phyloP scores from a whole-genome alignment of 2,113 vertebrate species.

The Paraplagusia blochii region DNA sequence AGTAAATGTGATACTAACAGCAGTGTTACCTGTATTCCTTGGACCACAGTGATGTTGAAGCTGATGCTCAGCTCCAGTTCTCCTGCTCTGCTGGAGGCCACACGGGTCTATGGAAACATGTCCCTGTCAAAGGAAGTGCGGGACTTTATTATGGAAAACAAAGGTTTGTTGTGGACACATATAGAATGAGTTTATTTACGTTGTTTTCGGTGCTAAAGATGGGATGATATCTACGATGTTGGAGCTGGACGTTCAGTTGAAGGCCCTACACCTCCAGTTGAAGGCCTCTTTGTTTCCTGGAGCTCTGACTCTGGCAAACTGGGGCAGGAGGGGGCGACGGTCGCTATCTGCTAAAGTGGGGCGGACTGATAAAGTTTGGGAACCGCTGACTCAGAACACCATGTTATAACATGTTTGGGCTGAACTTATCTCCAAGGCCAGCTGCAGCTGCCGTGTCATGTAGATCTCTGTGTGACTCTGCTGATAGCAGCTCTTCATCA shows the following conservation, averaged over 20 bases:
- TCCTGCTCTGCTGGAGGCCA: conserved; percentile 59
- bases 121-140: conserved; percentile 53
- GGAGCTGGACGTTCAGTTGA: no score
- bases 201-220: no score
- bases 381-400: neutral
- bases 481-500: conserved; percentile 33
- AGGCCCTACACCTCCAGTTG: no score
- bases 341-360: no score
- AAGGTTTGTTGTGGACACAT: conserved; percentile 44
- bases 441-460: conserved; percentile 25
- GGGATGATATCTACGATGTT: no score
- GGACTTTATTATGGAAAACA: conserved; percentile 60
- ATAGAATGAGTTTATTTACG: neutral
- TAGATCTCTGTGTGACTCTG: conserved; percentile 42
- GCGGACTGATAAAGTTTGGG: neutral
- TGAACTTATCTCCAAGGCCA: conserved; percentile 54
- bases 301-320: no score
- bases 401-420: conserved; percentile 33
- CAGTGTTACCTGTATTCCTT: neutral
- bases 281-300: no score
- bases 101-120: conserved; percentile 65
- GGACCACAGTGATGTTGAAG: conserved; percentile 56
- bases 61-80: conserved; percentile 60
- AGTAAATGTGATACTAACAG: neutral
- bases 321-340: no score